Conservation (phyloP, 2,797 vertebrate species). For the Paguma larvata region DNA sequence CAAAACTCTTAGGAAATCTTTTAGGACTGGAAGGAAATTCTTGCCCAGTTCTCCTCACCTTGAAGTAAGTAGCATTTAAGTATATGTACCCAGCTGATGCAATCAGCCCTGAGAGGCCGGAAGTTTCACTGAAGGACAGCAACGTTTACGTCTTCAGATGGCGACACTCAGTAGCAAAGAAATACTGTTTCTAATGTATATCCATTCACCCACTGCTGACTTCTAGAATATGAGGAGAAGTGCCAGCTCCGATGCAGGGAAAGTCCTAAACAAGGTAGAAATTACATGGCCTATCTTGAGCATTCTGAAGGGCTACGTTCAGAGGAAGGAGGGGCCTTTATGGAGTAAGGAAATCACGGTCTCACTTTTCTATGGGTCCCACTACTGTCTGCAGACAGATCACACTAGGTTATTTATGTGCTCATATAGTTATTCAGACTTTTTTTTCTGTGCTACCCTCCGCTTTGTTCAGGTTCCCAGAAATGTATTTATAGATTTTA, state of each 20-base stretch:
- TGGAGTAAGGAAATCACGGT: slow-evolving; percentile 80
- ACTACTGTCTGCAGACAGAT: slow-evolving; percentile 79
- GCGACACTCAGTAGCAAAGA: neutral
- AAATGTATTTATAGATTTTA: neutral
- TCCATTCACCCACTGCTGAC: neutral
- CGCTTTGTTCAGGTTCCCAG: neutral
- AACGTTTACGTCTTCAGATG: slow-evolving; percentile 67
- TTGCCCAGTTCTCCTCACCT: slow-evolving; percentile 85
- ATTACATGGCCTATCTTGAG: slow-evolving; percentile 89
- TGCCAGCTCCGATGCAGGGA: slow-evolving; percentile 68
- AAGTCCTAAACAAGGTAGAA: slow-evolving; percentile 90
- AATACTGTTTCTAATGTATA: neutral
- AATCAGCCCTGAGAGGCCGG: slow-evolving; percentile 87
- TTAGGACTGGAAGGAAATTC: neutral
- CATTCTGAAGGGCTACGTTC: slow-evolving; percentile 88
- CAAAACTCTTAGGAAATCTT: neutral
- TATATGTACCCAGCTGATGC: slow-evolving; percentile 88
- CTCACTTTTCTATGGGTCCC: slow-evolving; percentile 73
- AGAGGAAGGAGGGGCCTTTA: slow-evolving; percentile 81
- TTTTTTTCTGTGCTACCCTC: neutral
- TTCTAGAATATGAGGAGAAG: neutral
- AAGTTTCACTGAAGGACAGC: slow-evolving; percentile 88
- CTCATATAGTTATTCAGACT: neutral
- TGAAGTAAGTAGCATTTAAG: slow-evolving; percentile 88
- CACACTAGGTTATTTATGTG: neutral